A percentile compares a stretch with the other conserved stretches of the same genome.
Conservation (phyloP, 1,140 invertebrate genomes). For the Pristionchus pacificus region DNA sequence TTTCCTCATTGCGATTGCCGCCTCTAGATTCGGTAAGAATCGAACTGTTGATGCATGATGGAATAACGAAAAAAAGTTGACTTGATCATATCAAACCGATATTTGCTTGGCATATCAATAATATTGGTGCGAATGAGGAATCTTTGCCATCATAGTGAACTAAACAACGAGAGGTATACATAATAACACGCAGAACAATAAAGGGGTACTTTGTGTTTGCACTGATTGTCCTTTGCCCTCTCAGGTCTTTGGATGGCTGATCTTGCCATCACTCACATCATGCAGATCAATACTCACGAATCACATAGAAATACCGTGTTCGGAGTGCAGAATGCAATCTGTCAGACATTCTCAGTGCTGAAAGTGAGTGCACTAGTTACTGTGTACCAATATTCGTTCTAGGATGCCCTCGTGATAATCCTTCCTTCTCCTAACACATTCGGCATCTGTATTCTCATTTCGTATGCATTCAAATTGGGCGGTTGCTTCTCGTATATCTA, state of each 20-base stretch:
- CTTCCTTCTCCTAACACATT: constrained; percentile 59
- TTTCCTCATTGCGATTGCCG: constrained; percentile 41
- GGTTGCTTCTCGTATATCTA: constrained; percentile 45
- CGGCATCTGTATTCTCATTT: constrained; percentile 61
- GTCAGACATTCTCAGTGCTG: constrained; percentile 58
- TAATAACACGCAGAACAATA: no score
- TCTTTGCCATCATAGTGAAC: background rate
- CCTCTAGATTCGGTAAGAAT: background rate
- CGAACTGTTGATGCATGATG: no score
- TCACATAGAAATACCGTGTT: constrained; percentile 62
- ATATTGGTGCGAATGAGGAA: background rate
- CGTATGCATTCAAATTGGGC: constrained; percentile 59
- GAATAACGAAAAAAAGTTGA: no score
- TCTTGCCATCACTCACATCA: constrained; percentile 64
- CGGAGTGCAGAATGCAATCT: constrained; percentile 63
- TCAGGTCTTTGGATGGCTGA: constrained; percentile 65
- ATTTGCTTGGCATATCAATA: background rate
- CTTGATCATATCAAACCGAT: no score
- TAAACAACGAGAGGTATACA: background rate
- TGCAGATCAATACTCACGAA: constrained; percentile 58
- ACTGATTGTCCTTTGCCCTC: no score
- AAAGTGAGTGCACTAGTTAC: constrained; percentile 49
- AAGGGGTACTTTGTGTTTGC: no score
- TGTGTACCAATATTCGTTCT: background rate
- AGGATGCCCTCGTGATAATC: constrained; percentile 61